A percentile compares a stretch with the other conserved stretches of the same genome.
These are phyloP conservation scores for Melanotaenia duboulayi DNA, from an alignment of 2,113 vertebrate species.

Conservation along the genomic window DNA sequence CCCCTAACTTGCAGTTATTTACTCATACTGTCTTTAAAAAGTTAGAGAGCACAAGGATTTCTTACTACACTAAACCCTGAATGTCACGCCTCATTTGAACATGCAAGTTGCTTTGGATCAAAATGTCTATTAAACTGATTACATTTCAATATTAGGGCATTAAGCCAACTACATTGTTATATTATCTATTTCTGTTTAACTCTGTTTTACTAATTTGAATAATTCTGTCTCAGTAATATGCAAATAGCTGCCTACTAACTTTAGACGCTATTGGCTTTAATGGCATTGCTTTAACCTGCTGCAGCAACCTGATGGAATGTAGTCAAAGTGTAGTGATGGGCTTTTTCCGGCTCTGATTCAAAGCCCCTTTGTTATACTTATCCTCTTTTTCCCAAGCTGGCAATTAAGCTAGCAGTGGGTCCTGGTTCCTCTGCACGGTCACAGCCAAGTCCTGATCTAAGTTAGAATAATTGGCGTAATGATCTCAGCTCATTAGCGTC, in stretches of 20 bases:
- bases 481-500: constrained; percentile 75
- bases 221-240: neutral
- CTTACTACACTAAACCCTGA: neutral
- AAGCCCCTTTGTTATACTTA: constrained; percentile 66
- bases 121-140: neutral
- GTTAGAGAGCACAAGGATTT: neutral
- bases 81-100: neutral
- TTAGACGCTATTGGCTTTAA: constrained; percentile 18
- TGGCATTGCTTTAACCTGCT: constrained; percentile 19
- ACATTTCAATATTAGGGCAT: neutral
- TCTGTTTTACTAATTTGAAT: neutral
- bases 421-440: constrained; percentile 52
- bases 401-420: constrained; percentile 72
- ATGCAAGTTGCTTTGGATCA: neutral
- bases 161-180: neutral
- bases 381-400: constrained; percentile 60
- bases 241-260: neutral
- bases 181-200: neutral
- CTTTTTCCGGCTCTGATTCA: constrained; percentile 52
- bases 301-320: constrained; percentile 62
- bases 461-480: constrained; percentile 80
- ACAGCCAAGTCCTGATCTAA: constrained; percentile 78
- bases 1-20: neutral
- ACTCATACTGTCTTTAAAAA: neutral
- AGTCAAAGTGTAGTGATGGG: constrained; percentile 49